These are phyloP conservation scores for Watsonalla cultraria DNA, from an alignment of 2,888 invertebrate genomes.

Conservation along the genomic window DNA sequence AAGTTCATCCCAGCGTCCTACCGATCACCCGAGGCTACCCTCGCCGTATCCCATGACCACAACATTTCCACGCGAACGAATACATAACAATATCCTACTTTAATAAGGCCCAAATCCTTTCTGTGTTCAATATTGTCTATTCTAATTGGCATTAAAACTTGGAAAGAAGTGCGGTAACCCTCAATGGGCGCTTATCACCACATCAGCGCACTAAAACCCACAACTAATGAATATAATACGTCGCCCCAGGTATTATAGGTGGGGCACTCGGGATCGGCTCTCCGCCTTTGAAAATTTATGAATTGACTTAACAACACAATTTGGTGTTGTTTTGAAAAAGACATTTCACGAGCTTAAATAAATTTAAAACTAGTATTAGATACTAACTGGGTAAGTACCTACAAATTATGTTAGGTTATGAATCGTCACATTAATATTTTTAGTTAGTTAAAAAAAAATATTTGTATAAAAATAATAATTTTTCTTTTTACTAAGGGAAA, in stretches of 20 bases:
- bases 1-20: not conserved
- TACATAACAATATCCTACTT: slow-evolving; percentile 71
- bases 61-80: slow-evolving; percentile 51
- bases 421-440: too few species aligned
- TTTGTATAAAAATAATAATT: too few species aligned
- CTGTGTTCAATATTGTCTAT: slow-evolving; percentile 64
- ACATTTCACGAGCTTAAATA: too few species aligned
- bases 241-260: slow-evolving; percentile 59
- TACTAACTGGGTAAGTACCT: too few species aligned
- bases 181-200: slow-evolving; percentile 69
- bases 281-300: not conserved
- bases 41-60: slow-evolving; percentile 8
- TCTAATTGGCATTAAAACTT: slow-evolving; percentile 74
- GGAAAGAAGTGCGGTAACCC: slow-evolving; percentile 68
- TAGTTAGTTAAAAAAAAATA: too few species aligned
- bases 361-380: too few species aligned
- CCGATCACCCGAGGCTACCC: not conserved
- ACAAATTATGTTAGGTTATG: too few species aligned
- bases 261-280: slow-evolving; percentile 19
- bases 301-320: not conserved
- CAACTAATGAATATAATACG: slow-evolving; percentile 60
- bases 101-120: slow-evolving; percentile 72
- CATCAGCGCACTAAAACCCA: slow-evolving; percentile 50
- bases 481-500: too few species aligned
- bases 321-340: too few species aligned